Evolutionary conservation across 2,888 invertebrate species (phyloP).

Genomic region (Aspidiotus destructor): DNA sequence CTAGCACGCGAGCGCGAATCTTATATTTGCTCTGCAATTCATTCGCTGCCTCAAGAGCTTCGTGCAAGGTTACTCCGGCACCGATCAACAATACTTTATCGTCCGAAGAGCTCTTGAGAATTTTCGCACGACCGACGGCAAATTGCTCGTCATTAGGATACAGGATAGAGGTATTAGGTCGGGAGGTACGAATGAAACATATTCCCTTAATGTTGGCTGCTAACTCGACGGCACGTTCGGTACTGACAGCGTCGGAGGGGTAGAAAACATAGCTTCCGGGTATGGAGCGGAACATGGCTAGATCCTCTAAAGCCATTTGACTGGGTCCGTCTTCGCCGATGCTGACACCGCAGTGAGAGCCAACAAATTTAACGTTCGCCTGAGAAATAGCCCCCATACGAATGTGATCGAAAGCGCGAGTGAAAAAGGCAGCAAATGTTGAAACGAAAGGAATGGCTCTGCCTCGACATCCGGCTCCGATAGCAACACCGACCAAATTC

Average conservation of each 20-base stretch:
- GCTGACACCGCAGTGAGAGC: conserved; percentile 95
- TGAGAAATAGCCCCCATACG: conserved; percentile 99
- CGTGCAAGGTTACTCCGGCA: conserved; percentile 86
- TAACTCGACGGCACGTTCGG: conserved; percentile 88
- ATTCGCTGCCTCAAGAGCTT: conserved; percentile 75
- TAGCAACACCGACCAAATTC: conserved; percentile 90
- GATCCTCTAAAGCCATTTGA: conserved; percentile 99
- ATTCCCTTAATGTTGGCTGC: conserved; percentile 91
- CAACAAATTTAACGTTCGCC: conserved; percentile 90
- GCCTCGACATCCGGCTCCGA: conserved; percentile 86
- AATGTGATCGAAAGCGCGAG: conserved; percentile 94
- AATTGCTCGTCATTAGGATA: conserved; percentile 79
- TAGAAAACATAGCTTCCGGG: conserved; percentile 65
- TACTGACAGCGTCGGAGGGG: conserved; percentile 82
- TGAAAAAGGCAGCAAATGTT: conserved; percentile 96
- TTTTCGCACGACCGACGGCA: conserved; percentile 66
- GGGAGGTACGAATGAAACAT: conserved; percentile 90
- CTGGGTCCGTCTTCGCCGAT: conserved; percentile 99
- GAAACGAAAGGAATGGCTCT: conserved; percentile 89
- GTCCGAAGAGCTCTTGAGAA: conserved; percentile 61
- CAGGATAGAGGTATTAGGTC: conserved; percentile 78
- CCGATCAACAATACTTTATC: conserved; percentile 84
- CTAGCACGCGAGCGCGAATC: conserved; percentile 71
- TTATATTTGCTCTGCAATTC: conserved; percentile 55
- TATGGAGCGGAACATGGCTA: conserved; percentile 87